Base-by-base conservation (phyloP, 2,113 vertebrate genomes). In the Brachionichthys hirsutus region DNA sequence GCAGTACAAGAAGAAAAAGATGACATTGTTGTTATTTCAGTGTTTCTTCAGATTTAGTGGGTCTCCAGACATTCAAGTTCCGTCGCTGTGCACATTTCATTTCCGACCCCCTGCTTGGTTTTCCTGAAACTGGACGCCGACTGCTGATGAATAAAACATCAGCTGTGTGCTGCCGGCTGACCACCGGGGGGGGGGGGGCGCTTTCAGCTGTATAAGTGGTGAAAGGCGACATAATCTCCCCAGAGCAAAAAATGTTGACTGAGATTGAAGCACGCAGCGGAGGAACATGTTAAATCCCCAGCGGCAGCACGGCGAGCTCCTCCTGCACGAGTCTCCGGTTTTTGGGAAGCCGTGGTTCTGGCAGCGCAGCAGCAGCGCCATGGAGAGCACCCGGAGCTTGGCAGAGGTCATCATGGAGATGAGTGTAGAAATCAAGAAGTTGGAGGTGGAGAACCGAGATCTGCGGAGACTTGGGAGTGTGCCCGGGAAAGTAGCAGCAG, bases 141-240 rank as follows among this genome's bases (percentile, higher is more conserved):
- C 8, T 6, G 43, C 69, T 78, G 53, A 94, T 97, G 56, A 97
- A 95, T 99, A 93, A 98, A 91, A 90, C 85, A 98, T 96, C 70
- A 78, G 54, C 9, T 54, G 54, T 71, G 73, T 87, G 90, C 82
- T 55, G 81, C 68, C 70, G 81, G 78, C 78, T 60, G 80, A 85
- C 86, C 86, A 88, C 78, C 73, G 56, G 82, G 85, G 87, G 63
- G n/a, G n/a, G n/a, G n/a, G n/a, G n/a, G n/a, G n/a, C n/a, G 70
- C 61, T 73, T 62, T 85, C 84, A 82, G 89, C 81, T 88, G 83
- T 67, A 62, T 73, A 75, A 73, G 84, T 85, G 91, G 66, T 89
- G 92, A 93, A 92, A 92, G 89, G 91, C 45, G 86, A 88, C 79
- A 87, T 65, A 89, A 87, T 89, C 78, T 82, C 53, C 57, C 47